phyloP scores from a whole-genome alignment of 2,888 invertebrate species.

The Nephrocerus scutellatus region DNA sequence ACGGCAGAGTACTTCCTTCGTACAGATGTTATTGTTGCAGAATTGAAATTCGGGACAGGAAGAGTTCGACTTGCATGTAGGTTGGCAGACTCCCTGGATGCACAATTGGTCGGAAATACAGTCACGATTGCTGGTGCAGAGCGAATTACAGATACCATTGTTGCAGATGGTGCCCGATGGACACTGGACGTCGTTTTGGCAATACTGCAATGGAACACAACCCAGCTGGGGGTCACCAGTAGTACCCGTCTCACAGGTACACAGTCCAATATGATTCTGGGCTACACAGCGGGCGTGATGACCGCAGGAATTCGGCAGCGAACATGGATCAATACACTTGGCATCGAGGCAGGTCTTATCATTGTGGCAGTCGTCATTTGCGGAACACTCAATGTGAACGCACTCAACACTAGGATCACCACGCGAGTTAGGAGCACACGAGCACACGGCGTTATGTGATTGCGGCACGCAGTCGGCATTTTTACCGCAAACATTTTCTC shows the following conservation, averaged over 20 bases:
- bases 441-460: conserved; percentile 65
- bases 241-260: conserved; percentile 75
- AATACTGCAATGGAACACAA: conserved; percentile 76
- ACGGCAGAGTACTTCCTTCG: conserved; percentile 70
- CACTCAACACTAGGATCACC: conserved; percentile 73
- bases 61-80: conserved; percentile 70
- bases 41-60: conserved; percentile 81
- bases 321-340: conserved; percentile 76
- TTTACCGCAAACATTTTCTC: conserved; percentile 59
- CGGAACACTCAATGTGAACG: conserved; percentile 65
- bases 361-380: conserved; percentile 66
- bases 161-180: conserved; percentile 76
- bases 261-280: conserved; percentile 71
- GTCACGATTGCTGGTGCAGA: conserved; percentile 74
- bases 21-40: conserved; percentile 77
- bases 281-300: conserved; percentile 69
- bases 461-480: conserved; percentile 68
- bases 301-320: conserved; percentile 74
- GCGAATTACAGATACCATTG: conserved; percentile 69
- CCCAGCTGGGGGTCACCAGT: conserved; percentile 83
- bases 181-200: conserved; percentile 72
- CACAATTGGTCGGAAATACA: conserved; percentile 81
- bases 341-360: conserved; percentile 70
- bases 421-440: conserved; percentile 65
- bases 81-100: conserved; percentile 76